A percentile compares a stretch with the other conserved stretches of the same genome.
phyloP scores from a whole-genome alignment of 2,797 vertebrate species.

The Cephalopachus bancanus region DNA sequence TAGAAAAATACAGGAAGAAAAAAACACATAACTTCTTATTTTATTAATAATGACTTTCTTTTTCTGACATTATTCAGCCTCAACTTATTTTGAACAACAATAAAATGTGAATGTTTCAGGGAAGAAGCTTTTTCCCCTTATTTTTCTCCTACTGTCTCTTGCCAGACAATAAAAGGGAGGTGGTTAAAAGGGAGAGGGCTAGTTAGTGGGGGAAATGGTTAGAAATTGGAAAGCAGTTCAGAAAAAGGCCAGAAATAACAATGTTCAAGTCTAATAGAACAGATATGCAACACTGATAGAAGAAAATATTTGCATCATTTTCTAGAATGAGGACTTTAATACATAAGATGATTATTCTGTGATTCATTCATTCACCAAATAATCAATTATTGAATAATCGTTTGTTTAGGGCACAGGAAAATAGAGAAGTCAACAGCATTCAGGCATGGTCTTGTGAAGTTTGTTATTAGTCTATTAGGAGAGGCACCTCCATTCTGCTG shows the following conservation, averaged over 20 bases:
- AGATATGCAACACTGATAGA: background rate
- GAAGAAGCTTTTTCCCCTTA: background rate
- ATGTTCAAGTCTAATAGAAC: background rate
- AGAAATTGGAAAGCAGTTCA: background rate
- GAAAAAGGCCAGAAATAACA: background rate
- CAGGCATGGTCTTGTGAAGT: background rate
- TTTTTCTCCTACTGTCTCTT: background rate
- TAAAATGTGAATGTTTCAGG: conserved; percentile 67
- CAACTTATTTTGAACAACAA: conserved; percentile 86
- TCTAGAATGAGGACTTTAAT: background rate
- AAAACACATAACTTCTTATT: conserved; percentile 84
- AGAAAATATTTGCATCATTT: background rate
- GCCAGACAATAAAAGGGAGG: background rate
- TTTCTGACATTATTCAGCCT: conserved; percentile 77
- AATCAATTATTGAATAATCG: conserved; percentile 26
- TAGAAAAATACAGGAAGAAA: conserved; percentile 33
- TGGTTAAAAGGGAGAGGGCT: background rate
- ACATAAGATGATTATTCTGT: background rate
- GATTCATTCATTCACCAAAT: conserved; percentile 15
- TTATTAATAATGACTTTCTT: conserved; percentile 79
- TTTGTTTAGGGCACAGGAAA: background rate
- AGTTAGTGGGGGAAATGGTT: background rate
- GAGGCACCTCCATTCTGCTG: background rate
- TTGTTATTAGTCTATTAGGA: background rate
- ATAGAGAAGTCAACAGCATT: background rate